These are phyloP conservation scores for Ardeotis arabs DNA, from an alignment of 2,113 vertebrate genomes.

Conservation along the genomic window DNA sequence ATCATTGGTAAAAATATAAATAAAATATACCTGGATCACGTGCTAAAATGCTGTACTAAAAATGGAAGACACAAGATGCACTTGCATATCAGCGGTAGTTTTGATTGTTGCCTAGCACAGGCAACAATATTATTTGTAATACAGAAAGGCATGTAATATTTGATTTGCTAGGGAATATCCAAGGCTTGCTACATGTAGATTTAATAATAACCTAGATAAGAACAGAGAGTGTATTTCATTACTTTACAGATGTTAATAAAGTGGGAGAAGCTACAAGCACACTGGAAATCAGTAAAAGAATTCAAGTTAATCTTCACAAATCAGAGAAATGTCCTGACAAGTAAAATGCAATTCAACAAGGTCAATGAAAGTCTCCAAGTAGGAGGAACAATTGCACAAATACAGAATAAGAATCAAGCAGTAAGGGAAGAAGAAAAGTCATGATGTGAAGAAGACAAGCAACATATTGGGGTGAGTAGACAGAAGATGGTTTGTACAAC, in stretches of 20 bases:
- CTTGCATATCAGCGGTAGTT: not conserved
- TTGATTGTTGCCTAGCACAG: not conserved
- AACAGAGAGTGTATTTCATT: not conserved
- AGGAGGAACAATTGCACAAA: not conserved
- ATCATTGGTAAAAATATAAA: not conserved
- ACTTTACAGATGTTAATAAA: not conserved
- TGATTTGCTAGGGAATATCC: not conserved
- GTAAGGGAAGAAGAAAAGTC: not conserved
- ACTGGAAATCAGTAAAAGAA: not conserved
- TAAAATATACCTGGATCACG: not conserved
- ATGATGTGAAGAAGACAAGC: not conserved
- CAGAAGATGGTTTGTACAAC: not conserved
- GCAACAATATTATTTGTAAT: too few species aligned
- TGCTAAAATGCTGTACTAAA: not conserved
- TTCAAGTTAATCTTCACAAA: not conserved
- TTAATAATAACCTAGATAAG: not conserved
- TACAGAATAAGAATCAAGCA: not conserved
- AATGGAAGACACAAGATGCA: not conserved
- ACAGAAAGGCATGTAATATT: not conserved
- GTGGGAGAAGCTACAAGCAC: not conserved
- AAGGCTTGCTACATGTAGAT: not conserved
- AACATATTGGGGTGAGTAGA: not conserved
- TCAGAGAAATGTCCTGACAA: not conserved
- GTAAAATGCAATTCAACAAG: not conserved
- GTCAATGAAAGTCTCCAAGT: not conserved